A percentile compares a stretch with the other conserved stretches of the same genome.
Conservation (phyloP, 2,113 vertebrate genomes). For the Forbesichthys papilliferus region DNA sequence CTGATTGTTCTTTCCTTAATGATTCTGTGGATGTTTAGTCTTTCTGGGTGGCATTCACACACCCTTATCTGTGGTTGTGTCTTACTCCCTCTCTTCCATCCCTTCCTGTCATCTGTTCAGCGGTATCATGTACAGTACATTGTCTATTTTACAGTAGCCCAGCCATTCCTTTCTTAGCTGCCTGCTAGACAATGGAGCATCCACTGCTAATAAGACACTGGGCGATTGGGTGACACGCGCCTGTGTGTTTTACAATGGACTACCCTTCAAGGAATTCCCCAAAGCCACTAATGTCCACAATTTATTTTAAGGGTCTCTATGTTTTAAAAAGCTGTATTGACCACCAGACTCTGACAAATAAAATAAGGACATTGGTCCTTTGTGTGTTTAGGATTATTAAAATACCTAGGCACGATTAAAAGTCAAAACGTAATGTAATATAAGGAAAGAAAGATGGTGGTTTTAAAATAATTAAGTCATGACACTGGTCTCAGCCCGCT, state of each 20-base stretch:
- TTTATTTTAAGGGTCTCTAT: constrained; percentile 16
- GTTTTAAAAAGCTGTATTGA: constrained; percentile 8
- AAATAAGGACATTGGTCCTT: too few relatives aligned
- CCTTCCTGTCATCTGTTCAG: constrained; percentile 18
- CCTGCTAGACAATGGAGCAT: constrained; percentile 9
- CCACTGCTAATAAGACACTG: constrained; percentile 15
- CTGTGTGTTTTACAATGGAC: constrained; percentile 34
- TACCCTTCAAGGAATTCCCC: constrained; percentile 9
- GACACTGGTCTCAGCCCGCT: background rate
- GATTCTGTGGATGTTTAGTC: too few relatives aligned
- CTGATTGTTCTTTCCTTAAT: too few relatives aligned
- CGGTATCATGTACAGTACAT: background rate
- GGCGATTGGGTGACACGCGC: constrained; percentile 30
- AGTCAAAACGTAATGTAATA: constrained; percentile 19
- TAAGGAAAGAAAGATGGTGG: constrained; percentile 36
- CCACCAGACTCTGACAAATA: background rate
- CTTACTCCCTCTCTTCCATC: constrained; percentile 51
- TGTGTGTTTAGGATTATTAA: too few relatives aligned
- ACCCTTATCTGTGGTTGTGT: background rate
- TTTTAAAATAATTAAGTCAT: constrained; percentile 47
- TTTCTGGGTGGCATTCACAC: too few relatives aligned
- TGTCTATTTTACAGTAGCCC: constrained; percentile 30
- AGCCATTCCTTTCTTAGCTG: constrained; percentile 38
- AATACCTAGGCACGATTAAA: too few relatives aligned
- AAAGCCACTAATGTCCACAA: constrained; percentile 12